These are phyloP conservation scores for Odobenus rosmarus DNA, from an alignment of 2,113 vertebrate genomes.

Conservation along the genomic window DNA sequence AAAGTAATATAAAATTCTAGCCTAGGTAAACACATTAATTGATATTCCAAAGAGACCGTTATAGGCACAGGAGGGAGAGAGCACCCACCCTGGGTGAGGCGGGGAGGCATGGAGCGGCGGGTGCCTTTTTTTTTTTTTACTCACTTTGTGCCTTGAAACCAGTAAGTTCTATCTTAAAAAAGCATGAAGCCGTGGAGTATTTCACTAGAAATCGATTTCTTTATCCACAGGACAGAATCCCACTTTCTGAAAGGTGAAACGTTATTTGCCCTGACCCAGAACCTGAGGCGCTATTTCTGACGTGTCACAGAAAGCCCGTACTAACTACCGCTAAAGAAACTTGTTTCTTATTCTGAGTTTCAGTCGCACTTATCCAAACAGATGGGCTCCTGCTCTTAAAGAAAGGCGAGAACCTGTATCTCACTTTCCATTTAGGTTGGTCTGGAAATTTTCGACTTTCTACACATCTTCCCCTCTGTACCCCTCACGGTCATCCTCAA, in stretches of 20 bases:
- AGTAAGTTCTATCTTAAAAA: constrained; percentile 1
- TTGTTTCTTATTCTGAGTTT: constrained; percentile 25
- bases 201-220: constrained; percentile 41
- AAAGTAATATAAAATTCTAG: neutral
- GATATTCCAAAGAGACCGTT: neutral
- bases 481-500: neutral
- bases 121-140: neutral
- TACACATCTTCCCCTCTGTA: neutral
- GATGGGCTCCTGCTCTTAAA: neutral
- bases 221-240: neutral
- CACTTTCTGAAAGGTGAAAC: neutral
- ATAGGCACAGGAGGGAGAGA: neutral
- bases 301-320: neutral
- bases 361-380: neutral
- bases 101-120: fast-evolving
- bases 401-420: neutral
- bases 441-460: constrained; percentile 4
- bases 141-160: neutral
- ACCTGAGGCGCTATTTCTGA: neutral
- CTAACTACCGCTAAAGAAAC: neutral
- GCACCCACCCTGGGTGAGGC: neutral
- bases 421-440: constrained; percentile 8
- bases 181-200: neutral
- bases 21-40: neutral
- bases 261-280: neutral